A percentile compares a stretch with the other conserved stretches of the same genome.
Conservation (phyloP, 2,888 invertebrate genomes). For the Eupelmus urozonus region DNA sequence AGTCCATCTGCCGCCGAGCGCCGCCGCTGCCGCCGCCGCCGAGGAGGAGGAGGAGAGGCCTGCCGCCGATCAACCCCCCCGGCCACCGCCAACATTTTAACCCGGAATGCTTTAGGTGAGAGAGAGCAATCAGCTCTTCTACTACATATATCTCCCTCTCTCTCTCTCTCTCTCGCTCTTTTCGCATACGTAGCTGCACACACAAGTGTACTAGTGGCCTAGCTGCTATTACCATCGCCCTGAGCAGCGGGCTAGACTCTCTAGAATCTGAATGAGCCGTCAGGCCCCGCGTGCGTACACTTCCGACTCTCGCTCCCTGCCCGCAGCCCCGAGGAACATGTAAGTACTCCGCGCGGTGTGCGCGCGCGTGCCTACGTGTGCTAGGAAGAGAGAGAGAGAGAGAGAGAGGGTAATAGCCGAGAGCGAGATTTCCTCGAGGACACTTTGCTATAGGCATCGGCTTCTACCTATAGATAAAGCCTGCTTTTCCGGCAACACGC, state of each 20-base stretch:
- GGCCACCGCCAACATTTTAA: constrained; percentile 80
- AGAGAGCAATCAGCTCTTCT: constrained; percentile 30
- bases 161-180: constrained; percentile 9
- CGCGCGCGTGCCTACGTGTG: constrained; percentile 53
- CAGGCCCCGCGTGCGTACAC: too few relatives aligned
- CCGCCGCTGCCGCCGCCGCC: not conserved
- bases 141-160: not conserved
- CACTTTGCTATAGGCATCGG: not conserved
- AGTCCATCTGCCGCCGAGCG: not conserved
- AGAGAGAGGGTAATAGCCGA: too few relatives aligned
- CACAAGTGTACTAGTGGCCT: not conserved
- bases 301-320: too few relatives aligned
- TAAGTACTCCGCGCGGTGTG: constrained; percentile 14
- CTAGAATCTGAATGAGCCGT: too few relatives aligned
- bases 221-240: not conserved
- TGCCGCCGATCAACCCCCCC: too few relatives aligned
- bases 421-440: constrained; percentile 4
- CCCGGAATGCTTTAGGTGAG: constrained; percentile 86
- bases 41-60: not conserved
- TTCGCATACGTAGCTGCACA: not conserved
- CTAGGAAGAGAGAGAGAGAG: constrained; percentile 4
- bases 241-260: too few relatives aligned
- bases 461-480: not conserved
- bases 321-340: too few relatives aligned
- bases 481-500: constrained; percentile 7